These are phyloP conservation scores for Ammodytes dubius DNA, from an alignment of 2,113 vertebrate species.

Conservation along the genomic window DNA sequence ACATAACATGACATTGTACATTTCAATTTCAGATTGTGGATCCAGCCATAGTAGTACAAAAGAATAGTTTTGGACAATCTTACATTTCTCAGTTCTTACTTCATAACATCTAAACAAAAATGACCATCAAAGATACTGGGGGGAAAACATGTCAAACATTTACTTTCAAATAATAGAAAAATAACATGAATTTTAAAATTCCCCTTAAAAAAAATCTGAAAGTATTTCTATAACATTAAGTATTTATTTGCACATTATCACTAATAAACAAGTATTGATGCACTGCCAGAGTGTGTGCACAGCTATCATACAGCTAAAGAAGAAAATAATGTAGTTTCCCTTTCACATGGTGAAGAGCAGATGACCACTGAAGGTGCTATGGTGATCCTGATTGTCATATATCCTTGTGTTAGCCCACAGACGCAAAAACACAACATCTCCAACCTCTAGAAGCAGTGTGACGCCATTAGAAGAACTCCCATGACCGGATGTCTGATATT, in stretches of 20 bases:
- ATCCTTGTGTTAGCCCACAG: accelerated
- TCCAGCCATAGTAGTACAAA: too few relatives aligned
- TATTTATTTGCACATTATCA: background rate
- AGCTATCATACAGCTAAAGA: background rate
- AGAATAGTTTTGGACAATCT: too few relatives aligned
- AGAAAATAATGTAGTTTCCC: background rate
- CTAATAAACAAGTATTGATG: background rate
- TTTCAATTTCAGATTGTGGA: too few relatives aligned
- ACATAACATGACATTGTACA: too few relatives aligned
- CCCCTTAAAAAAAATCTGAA: too few relatives aligned
- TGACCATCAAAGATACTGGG: too few relatives aligned
- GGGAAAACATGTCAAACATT: too few relatives aligned
- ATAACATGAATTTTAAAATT: too few relatives aligned
- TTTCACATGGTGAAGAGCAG: constrained; percentile 60
- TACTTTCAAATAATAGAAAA: too few relatives aligned
- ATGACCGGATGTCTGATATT: accelerated
- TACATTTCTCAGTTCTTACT: too few relatives aligned
- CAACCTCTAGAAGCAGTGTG: constrained; percentile 48
- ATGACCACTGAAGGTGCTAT: constrained; percentile 55
- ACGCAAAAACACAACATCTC: constrained; percentile 54
- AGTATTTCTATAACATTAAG: too few relatives aligned
- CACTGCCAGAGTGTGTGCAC: background rate
- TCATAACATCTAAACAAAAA: too few relatives aligned
- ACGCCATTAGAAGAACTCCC: background rate
- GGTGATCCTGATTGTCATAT: background rate